These are phyloP conservation scores for Gallinago media DNA, from an alignment of 2,113 vertebrate species.

Conservation along the genomic window DNA sequence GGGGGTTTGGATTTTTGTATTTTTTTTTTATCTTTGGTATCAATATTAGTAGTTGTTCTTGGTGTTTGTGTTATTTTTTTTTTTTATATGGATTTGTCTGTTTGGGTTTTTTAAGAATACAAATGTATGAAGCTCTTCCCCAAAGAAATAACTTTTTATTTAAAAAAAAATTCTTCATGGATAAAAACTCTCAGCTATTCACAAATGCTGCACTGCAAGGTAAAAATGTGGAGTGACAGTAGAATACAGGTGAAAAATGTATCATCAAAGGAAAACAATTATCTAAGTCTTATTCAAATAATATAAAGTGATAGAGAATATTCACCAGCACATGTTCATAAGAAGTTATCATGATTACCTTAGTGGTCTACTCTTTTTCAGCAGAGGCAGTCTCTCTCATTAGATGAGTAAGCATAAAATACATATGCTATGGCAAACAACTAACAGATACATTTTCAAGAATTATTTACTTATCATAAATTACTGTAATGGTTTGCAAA, in stretches of 20 bases:
- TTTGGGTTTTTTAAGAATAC: neutral
- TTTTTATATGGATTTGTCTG: neutral
- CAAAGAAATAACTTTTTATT: neutral
- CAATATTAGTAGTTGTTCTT: fast-evolving
- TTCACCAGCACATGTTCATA: neutral
- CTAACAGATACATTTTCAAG: neutral
- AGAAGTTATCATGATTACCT: neutral
- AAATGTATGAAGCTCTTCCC: neutral
- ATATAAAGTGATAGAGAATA: neutral
- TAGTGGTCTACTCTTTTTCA: neutral
- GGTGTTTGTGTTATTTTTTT: neutral
- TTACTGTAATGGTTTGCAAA: neutral
- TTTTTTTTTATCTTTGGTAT: neutral
- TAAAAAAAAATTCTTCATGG: neutral
- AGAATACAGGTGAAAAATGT: neutral
- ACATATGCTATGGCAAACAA: neutral
- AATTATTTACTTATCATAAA: neutral
- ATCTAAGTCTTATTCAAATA: neutral
- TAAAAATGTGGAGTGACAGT: neutral
- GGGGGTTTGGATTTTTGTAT: neutral
- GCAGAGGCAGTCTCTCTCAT: neutral
- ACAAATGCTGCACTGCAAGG: neutral
- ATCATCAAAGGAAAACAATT: neutral
- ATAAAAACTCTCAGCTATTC: neutral
- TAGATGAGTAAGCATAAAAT: neutral